These are phyloP conservation scores for Lutjanus erythropterus DNA, from an alignment of 2,113 vertebrate species.

Conservation along the genomic window DNA sequence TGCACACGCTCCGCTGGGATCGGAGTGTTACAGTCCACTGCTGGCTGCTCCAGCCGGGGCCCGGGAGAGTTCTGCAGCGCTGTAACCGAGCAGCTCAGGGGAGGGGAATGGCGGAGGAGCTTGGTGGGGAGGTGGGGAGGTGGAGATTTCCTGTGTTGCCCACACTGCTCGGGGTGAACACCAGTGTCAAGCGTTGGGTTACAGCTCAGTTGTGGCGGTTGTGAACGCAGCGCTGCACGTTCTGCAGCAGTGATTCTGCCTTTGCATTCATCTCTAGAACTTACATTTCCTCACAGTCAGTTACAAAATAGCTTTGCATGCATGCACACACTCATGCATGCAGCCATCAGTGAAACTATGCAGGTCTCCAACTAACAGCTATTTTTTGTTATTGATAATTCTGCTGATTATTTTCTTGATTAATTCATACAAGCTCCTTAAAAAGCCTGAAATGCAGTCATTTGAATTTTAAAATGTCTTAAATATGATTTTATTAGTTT, in stretches of 20 bases:
- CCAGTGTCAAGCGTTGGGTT: conserved; percentile 78
- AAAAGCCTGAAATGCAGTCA: too few species aligned
- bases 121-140: conserved; percentile 12
- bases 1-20: conserved; percentile 59
- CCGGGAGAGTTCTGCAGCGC: conserved; percentile 52
- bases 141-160: conserved; percentile 76
- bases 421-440: too few species aligned
- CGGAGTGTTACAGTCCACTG: conserved; percentile 63
- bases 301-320: not conserved
- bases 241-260: conserved; percentile 32
- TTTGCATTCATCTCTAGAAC: not conserved
- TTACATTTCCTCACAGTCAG: not conserved
- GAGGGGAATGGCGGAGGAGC: conserved; percentile 20
- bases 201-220: conserved; percentile 59
- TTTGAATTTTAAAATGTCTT: too few species aligned
- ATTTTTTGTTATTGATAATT: not conserved
- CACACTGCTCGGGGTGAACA: conserved; percentile 73
- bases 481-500: too few species aligned
- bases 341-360: not conserved
- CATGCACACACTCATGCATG: not conserved
- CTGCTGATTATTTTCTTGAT: not conserved
- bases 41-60: conserved; percentile 45
- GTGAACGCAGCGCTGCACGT: conserved; percentile 30
- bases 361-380: not conserved
- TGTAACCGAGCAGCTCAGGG: conserved; percentile 58